Percentiles rank a stretch among this genome's conserved stretches.
Conservation (phyloP, 2,888 invertebrate species). For the Rhopalosiphum nymphaeae region DNA sequence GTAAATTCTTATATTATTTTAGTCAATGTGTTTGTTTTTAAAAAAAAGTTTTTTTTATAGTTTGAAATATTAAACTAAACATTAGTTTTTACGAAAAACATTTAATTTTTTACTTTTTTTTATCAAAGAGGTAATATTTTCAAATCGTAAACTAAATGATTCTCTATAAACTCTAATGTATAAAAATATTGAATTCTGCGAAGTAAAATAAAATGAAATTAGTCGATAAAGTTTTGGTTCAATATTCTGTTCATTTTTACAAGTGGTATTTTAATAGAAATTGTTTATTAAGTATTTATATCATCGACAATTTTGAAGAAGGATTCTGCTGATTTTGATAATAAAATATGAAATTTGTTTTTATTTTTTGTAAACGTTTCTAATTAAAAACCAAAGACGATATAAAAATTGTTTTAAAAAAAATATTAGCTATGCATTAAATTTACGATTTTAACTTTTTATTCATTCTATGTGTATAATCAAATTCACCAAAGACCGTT, state of each 20-base stretch:
- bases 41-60: not conserved
- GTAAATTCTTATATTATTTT: not conserved
- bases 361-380: not conserved
- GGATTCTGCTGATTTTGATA: no score
- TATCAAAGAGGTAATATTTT: no score
- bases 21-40: not conserved
- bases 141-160: no score
- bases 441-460: not conserved
- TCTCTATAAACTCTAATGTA: no score
- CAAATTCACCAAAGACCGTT: not conserved
- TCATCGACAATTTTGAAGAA: not conserved
- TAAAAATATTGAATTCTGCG: no score
- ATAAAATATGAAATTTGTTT: not conserved
- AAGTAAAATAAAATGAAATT: no score
- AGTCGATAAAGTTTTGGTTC: not conserved
- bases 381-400: not conserved
- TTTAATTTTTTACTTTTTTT: no score
- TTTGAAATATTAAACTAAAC: no score
- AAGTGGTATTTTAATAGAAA: not conserved
- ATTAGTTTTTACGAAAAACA: no score
- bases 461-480: not conserved
- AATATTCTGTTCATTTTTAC: not conserved
- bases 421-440: not conserved
- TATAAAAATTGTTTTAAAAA: not conserved
- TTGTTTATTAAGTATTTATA: not conserved